Evolutionary conservation across 2,888 invertebrate species (phyloP).

Genomic region (Serrognathus titanus): DNA sequence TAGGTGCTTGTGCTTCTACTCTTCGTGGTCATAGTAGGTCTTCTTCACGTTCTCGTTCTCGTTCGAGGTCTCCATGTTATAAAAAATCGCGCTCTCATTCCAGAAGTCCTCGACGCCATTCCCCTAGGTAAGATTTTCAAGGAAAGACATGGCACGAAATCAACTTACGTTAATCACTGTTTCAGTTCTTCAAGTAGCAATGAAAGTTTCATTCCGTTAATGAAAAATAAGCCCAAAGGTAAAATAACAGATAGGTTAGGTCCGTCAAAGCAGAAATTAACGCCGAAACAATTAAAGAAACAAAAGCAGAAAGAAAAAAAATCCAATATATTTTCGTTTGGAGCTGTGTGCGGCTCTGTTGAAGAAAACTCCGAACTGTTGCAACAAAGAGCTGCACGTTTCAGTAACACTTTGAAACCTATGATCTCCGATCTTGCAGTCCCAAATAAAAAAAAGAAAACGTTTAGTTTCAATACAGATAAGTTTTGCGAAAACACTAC

Average conservation of each 20-base stretch:
- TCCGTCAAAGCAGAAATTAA: conserved; percentile 42
- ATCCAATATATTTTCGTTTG: conserved; percentile 49
- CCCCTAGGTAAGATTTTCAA: conserved; percentile 38
- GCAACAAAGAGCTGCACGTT: conserved; percentile 87
- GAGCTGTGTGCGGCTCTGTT: conserved; percentile 42
- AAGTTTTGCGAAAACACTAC: conserved; percentile 57
- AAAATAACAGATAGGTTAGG: conserved; percentile 60
- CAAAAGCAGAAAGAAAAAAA: conserved; percentile 57
- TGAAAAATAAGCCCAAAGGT: conserved; percentile 42
- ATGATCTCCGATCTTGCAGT: conserved; percentile 10
- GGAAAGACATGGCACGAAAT: background rate
- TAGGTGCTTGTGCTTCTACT: conserved; percentile 54
- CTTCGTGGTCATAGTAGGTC: conserved; percentile 42
- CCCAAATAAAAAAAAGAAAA: conserved; percentile 20
- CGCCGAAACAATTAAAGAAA: conserved; percentile 47
- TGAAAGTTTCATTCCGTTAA: conserved; percentile 44
- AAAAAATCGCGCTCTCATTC: conserved; percentile 47
- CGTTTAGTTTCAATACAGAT: conserved; percentile 31
- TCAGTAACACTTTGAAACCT: conserved; percentile 53
- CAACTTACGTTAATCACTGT: conserved; percentile 1
- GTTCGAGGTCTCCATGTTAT: conserved; percentile 34
- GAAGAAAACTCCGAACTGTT: conserved; percentile 75
- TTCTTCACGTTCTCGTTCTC: conserved; percentile 43
- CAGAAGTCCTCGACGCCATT: conserved; percentile 38
- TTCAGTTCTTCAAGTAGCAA: conserved; percentile 26